These are phyloP conservation scores for Himalopsyche japonica DNA, from an alignment of 2,888 invertebrate species.

Conservation along the genomic window DNA sequence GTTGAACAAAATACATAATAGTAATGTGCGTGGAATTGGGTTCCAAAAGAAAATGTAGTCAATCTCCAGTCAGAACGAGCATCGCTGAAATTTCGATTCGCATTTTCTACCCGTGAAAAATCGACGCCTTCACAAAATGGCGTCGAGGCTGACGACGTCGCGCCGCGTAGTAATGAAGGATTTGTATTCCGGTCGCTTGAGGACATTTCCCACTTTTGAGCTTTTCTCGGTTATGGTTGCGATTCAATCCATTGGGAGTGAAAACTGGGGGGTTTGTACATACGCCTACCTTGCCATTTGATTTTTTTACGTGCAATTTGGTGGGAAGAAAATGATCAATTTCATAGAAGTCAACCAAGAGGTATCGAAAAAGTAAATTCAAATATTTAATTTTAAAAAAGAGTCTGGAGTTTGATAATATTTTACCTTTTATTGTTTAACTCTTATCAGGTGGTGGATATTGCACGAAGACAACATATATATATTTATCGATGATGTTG, in stretches of 20 bases:
- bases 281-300: neutral
- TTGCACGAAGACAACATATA: no score
- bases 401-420: no score
- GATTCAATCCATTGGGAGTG: neutral
- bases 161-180: neutral
- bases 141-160: neutral
- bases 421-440: no score
- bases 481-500: no score
- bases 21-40: neutral
- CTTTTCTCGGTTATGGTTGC: neutral
- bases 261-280: neutral
- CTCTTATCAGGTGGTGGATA: neutral
- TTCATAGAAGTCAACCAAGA: neutral
- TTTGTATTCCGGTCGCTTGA: neutral
- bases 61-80: neutral
- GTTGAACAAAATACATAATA: no score
- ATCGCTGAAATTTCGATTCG: neutral
- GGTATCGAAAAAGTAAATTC: neutral
- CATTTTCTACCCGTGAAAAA: neutral
- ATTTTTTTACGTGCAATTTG: neutral
- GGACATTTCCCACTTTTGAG: neutral
- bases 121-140: neutral
- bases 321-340: neutral
- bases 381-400: no score
- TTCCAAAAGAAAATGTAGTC: neutral